These are phyloP conservation scores for Villa cingulata DNA, from an alignment of 2,888 invertebrate species.

Conservation along the genomic window DNA sequence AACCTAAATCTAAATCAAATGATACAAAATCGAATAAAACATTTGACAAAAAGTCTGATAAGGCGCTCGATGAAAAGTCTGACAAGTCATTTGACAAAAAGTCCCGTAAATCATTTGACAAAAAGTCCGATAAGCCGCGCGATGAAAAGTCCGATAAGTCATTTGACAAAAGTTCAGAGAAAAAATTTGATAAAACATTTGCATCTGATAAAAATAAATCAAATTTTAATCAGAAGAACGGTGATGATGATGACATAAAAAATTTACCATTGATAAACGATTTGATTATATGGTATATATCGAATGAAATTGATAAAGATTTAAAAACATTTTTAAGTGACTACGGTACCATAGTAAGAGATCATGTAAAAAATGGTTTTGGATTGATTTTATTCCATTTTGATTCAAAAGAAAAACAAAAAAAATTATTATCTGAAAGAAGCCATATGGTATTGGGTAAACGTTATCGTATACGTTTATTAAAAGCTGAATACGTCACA, in stretches of 20 bases:
- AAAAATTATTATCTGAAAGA: neutral
- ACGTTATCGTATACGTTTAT: neutral
- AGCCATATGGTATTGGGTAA: neutral
- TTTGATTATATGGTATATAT: neutral
- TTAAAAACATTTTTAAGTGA: neutral
- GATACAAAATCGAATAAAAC: no score
- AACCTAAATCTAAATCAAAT: neutral
- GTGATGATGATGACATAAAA: no score
- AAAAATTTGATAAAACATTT: no score
- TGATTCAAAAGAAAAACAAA: neutral
- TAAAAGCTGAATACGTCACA: neutral
- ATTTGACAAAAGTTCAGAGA: no score
- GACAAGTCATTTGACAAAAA: no score
- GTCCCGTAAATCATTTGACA: no score
- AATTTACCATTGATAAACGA: no score
- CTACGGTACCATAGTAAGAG: neutral
- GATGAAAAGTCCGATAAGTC: no score
- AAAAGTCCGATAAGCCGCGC: no score
- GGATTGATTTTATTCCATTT: neutral
- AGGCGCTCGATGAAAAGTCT: no score
- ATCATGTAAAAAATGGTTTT: neutral
- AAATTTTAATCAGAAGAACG: no score
- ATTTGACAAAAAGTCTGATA: neutral
- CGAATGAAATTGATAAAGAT: neutral
- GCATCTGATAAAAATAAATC: neutral